Evolutionary conservation across 1,140 invertebrate genomes (phyloP).

Genomic region (Manduca sexta): DNA sequence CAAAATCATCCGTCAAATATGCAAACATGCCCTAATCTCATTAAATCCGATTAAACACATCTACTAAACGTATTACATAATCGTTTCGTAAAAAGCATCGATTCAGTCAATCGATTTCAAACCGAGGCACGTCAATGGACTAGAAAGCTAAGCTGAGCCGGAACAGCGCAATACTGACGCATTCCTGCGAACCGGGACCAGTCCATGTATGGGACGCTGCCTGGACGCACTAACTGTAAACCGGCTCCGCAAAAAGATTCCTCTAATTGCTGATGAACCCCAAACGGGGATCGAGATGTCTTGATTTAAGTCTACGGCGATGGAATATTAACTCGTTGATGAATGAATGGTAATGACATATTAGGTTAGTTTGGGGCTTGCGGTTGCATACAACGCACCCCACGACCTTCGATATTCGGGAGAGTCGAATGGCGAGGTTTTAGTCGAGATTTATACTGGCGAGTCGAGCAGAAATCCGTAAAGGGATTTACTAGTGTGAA

Average conservation of each 20-base stretch:
- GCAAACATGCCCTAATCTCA: too few species aligned
- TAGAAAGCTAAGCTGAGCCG: conserved; percentile 29
- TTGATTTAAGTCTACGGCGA: conserved; percentile 5
- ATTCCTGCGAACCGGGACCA: conserved; percentile 41
- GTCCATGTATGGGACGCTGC: conserved; percentile 51
- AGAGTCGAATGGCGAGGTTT: too few species aligned
- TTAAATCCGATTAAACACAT: conserved; percentile 14
- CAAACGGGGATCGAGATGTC: conserved; percentile 7
- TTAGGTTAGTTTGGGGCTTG: too few species aligned
- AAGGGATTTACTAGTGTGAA: too few species aligned
- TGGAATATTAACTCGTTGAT: too few species aligned
- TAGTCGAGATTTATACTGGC: too few species aligned
- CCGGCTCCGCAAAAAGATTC: conserved; percentile 38
- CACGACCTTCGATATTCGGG: too few species aligned
- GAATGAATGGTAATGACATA: too few species aligned
- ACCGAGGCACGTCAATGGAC: conserved; percentile 12
- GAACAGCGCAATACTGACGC: conserved; percentile 52
- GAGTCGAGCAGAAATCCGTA: too few species aligned
- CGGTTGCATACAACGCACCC: too few species aligned
- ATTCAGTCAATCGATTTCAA: not conserved
- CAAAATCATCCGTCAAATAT: too few species aligned
- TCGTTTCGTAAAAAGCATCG: too few species aligned
- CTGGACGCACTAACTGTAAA: conserved; percentile 56
- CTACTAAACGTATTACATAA: not conserved
- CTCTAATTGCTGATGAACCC: conserved; percentile 35